Evolutionary conservation across 2,888 invertebrate species (phyloP).

Genomic region (Andrena dorsata): DNA sequence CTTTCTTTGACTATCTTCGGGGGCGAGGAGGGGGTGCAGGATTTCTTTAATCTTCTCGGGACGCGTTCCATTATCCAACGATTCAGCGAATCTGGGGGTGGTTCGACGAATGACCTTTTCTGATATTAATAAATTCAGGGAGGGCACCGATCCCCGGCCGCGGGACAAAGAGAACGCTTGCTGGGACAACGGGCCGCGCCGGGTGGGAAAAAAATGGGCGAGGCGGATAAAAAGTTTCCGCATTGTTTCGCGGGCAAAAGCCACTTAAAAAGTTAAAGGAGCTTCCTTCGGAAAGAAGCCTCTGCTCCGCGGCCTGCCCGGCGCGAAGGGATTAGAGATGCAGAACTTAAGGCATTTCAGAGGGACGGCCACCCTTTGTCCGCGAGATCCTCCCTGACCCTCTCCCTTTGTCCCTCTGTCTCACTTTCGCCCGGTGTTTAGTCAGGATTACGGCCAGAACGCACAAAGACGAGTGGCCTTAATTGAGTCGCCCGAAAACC

Average conservation of each 20-base stretch:
- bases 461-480: conserved; percentile 32
- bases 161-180: conserved; percentile 24
- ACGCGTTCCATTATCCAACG: conserved; percentile 2
- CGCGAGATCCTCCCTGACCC: background rate
- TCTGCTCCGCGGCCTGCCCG: conserved; percentile 19
- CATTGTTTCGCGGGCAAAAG: conserved; percentile 75
- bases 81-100: background rate
- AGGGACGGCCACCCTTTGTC: conserved; percentile 33
- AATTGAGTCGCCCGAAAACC: conserved; percentile 36
- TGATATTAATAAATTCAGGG: conserved; percentile 39
- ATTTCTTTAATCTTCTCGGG: background rate
- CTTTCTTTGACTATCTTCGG: background rate
- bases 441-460: conserved; percentile 47
- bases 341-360: conserved; percentile 53
- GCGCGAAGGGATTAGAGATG: conserved; percentile 57
- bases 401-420: conserved; percentile 26
- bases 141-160: conserved; percentile 18
- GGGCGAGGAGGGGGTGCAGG: background rate
- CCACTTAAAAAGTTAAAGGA: conserved; percentile 79
- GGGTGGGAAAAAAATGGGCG: conserved; percentile 4
- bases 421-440: conserved; percentile 46
- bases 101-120: background rate
- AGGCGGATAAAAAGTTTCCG: conserved; percentile 67
- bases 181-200: conserved; percentile 15
- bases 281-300: conserved; percentile 65